Evolutionary conservation across 2,888 invertebrate genomes (phyloP), one percentile per base, ranked within the genome.

Genomic region (Lasioglossum malachurum): DNA sequence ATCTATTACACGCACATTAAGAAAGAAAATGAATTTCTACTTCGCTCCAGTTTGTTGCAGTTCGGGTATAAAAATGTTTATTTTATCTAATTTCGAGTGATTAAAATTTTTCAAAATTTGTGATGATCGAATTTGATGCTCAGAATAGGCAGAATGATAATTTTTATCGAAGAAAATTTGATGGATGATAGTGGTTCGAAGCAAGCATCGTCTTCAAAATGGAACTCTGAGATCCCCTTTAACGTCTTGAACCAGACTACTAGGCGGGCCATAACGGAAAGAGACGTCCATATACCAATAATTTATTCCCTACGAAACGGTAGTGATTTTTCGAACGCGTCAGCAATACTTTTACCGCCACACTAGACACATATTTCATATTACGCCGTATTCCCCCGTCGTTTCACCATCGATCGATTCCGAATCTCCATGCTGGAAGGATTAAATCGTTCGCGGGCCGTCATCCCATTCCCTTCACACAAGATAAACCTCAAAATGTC

Each of bases 301-400:
- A 89, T 89, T 89, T 89, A 89, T 89, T 87, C 87, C 71, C 67
- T 44, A 73, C 73, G 83, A 53, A 80, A 83, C 87, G 86, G 78
- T 80, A 89, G 89, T 75, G 82, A 89, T 87, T 89, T 89, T 83
- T 89, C 87, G 64, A 86, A 75, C 89, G 86, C 89, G 86, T 89
- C 87, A 83, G 85, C 89, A 77, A 82, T 87, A 87, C 87, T 80
- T 89, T 89, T 87, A 81, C 81, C 83, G 73, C 53, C 73, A 44
- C 49, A 60, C 31, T 75, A 75, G 35, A 44, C 71, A n/a, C 78
- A 75, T 79, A 85, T 80, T 77, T 84, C 72, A 83, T 75, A 53
- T 73, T 49, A 16, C 77, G 16, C 82, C n/a, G 8, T 38, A 35
- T 53, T 35, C 44, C 8, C 27, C 27, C 64, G 27, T 14, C 49